Percentiles rank a stretch among this genome's conserved stretches.
Conservation (phyloP, 2,888 invertebrate genomes). For the Eilema caniola region DNA sequence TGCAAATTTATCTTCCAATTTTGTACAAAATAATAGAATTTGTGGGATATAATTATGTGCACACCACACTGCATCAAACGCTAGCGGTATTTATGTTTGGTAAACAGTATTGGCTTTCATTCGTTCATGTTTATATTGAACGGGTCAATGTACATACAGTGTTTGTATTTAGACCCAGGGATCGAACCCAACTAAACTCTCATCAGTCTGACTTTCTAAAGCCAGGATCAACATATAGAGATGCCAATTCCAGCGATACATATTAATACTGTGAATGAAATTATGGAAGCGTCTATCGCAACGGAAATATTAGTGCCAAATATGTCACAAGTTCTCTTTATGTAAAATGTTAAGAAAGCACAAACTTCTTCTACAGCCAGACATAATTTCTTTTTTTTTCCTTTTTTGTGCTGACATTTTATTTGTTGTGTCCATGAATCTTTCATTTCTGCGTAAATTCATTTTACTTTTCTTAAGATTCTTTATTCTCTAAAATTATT, state of each 20-base stretch:
- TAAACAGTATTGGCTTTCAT: neutral
- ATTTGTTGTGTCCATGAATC: too few relatives aligned
- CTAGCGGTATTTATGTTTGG: neutral
- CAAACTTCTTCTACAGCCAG: too few relatives aligned
- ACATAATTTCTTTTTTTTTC: too few relatives aligned
- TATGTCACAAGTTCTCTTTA: too few relatives aligned
- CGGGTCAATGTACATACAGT: neutral
- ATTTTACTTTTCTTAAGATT: too few relatives aligned
- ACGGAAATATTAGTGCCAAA: neutral
- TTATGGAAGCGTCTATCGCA: neutral
- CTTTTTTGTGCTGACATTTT: too few relatives aligned
- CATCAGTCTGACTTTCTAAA: neutral
- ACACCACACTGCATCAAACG: neutral
- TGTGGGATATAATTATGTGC: neutral
- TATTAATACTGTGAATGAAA: neutral
- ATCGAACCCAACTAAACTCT: neutral
- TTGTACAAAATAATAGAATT: neutral
- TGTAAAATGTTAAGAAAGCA: too few relatives aligned
- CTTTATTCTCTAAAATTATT: too few relatives aligned
- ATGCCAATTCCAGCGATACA: neutral
- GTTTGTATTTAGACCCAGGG: neutral
- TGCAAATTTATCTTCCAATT: neutral
- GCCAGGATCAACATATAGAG: neutral
- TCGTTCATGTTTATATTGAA: neutral
- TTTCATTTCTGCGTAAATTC: too few relatives aligned